A percentile compares a stretch with the other conserved stretches of the same genome.
phyloP scores from a whole-genome alignment of 2,888 invertebrate species.

The Rhorus exstirpatorius region DNA sequence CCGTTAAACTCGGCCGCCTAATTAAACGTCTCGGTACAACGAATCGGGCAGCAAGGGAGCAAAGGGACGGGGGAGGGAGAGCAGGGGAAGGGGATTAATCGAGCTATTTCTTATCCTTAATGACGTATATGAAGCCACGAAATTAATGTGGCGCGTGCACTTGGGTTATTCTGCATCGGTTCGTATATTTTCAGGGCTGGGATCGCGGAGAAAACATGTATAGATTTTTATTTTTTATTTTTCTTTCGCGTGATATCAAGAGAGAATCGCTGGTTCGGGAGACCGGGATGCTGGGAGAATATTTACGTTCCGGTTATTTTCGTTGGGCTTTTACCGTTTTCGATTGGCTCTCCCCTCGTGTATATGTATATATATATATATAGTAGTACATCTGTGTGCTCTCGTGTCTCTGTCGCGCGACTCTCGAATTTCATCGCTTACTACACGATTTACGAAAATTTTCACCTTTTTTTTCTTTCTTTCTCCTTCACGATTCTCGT shows the following conservation, averaged over 20 bases:
- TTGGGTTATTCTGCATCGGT: conserved; percentile 55
- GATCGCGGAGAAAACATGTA: conserved; percentile 53
- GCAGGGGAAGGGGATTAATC: conserved; percentile 77
- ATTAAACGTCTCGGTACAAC: conserved; percentile 74
- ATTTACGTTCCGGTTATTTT: conserved; percentile 71
- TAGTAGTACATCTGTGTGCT: conserved; percentile 22
- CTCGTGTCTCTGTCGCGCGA: conserved; percentile 19
- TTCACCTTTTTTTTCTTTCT: conserved; percentile 48
- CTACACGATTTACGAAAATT: conserved; percentile 58
- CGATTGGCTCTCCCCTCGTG: conserved; percentile 65
- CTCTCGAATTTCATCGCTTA: conserved; percentile 62
- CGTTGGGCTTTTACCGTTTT: conserved; percentile 69
- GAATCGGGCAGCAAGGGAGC: conserved; percentile 30
- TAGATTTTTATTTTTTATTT: conserved; percentile 12
- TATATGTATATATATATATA: no score
- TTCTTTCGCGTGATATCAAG: conserved; percentile 50
- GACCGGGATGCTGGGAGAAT: conserved; percentile 57
- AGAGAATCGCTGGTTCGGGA: conserved; percentile 45
- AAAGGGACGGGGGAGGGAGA: no score
- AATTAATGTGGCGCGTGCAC: conserved; percentile 75
- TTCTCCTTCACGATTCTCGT: conserved; percentile 12
- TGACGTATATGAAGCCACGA: conserved; percentile 81
- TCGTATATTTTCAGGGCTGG: conserved; percentile 49
- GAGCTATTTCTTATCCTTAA: conserved; percentile 80
- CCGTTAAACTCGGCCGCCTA: conserved; percentile 77